These are phyloP conservation scores for Drosophila yakuba DNA, from an alignment of 1,140 invertebrate genomes.

Conservation along the genomic window DNA sequence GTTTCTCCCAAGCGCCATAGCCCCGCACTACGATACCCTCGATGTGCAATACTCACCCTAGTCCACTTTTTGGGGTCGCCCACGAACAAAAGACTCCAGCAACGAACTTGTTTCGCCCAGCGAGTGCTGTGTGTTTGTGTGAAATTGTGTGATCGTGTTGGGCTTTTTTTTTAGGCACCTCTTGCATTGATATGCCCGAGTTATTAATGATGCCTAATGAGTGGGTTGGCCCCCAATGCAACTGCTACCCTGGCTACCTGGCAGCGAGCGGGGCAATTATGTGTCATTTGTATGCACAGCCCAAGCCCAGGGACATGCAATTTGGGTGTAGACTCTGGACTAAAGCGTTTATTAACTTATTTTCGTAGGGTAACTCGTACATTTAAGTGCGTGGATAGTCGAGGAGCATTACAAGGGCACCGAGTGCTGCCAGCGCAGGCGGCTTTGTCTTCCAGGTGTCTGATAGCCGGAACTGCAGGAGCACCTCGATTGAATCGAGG, in stretches of 20 bases:
- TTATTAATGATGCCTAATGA: slow-evolving; percentile 82
- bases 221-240: slow-evolving; percentile 63
- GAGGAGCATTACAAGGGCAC: slow-evolving; percentile 58
- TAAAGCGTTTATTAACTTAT: slow-evolving; percentile 78
- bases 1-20: slow-evolving; percentile 46
- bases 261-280: slow-evolving; percentile 60
- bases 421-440: slow-evolving; percentile 59
- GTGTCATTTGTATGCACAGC: slow-evolving; percentile 67
- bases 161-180: slow-evolving; percentile 67
- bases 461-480: slow-evolving; percentile 45
- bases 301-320: slow-evolving; percentile 49
- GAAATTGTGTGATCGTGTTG: slow-evolving; percentile 20
- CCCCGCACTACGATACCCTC: not conserved
- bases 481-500: slow-evolving; percentile 36
- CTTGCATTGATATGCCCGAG: slow-evolving; percentile 62
- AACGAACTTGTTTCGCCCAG: slow-evolving; percentile 56
- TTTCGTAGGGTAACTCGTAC: slow-evolving; percentile 50
- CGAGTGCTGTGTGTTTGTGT: not conserved
- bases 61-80: slow-evolving; percentile 22
- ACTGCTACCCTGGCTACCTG: slow-evolving; percentile 33
- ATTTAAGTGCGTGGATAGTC: slow-evolving; percentile 42
- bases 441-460: slow-evolving; percentile 26
- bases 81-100: slow-evolving; percentile 59
- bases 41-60: slow-evolving; percentile 3
- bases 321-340: slow-evolving; percentile 58